phyloP scores from a whole-genome alignment of 2,113 vertebrate species.

The Uropsilus gracilis region DNA sequence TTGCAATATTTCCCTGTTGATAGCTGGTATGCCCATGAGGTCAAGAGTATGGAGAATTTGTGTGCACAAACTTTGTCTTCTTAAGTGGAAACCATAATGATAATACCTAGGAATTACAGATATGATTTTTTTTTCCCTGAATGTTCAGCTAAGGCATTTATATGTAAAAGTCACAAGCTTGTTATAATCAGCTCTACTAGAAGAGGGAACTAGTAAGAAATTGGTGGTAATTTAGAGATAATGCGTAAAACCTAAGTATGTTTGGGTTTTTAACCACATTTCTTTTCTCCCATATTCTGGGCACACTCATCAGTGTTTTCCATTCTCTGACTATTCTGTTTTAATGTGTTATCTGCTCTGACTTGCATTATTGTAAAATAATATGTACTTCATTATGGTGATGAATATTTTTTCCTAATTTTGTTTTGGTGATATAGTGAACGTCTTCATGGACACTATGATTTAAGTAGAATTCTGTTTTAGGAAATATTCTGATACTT shows the following conservation, averaged over 20 bases:
- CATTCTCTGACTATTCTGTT: neutral
- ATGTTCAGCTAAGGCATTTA: neutral
- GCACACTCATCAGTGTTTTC: neutral
- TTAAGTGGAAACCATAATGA: neutral
- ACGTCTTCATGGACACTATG: neutral
- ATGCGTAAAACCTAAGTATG: neutral
- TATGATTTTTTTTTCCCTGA: neutral
- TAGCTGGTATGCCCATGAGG: neutral
- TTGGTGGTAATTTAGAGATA: neutral
- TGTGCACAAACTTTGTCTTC: neutral
- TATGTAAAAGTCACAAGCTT: neutral
- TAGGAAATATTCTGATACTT: neutral
- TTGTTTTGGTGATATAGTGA: neutral
- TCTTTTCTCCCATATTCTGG: neutral
- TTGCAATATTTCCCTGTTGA: neutral
- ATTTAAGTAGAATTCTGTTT: neutral
- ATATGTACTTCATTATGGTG: neutral
- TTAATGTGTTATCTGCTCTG: neutral
- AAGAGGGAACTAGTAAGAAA: neutral
- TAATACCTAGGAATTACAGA: neutral
- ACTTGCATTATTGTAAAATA: neutral
- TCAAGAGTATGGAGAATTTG: neutral
- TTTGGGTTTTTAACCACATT: neutral
- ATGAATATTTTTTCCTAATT: neutral
- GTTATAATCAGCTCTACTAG: neutral